Percentiles rank a stretch among this genome's conserved stretches.
Conservation (phyloP, 2,888 invertebrate genomes). For the Lycocerus yunnanus region DNA sequence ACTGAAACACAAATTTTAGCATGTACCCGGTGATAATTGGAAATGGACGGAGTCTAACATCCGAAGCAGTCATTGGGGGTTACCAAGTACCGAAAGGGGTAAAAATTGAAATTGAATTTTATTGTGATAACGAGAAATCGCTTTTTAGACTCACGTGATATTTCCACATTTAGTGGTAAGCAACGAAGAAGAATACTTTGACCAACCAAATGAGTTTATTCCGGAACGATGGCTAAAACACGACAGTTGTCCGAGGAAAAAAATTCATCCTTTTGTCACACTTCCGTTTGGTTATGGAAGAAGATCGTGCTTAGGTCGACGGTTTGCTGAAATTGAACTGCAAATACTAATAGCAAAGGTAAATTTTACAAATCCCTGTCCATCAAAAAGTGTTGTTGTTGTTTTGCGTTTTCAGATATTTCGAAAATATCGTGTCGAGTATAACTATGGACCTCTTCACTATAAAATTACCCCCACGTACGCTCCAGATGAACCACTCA, state of each 20-base stretch:
- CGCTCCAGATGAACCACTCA: conserved; percentile 71
- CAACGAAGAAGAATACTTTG: conserved; percentile 72
- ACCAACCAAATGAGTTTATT: conserved; percentile 69
- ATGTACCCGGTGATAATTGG: conserved; percentile 84
- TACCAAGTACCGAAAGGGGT: conserved; percentile 83
- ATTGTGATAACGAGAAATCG: not conserved
- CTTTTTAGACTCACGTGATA: conserved; percentile 73
- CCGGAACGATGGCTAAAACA: conserved; percentile 81
- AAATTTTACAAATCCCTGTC: conserved; percentile 21
- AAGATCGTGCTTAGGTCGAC: conserved; percentile 76
- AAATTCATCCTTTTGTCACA: conserved; percentile 75
- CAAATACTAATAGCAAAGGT: conserved; percentile 77
- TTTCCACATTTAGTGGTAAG: conserved; percentile 80
- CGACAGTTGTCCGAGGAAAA: conserved; percentile 51
- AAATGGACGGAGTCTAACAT: conserved; percentile 76
- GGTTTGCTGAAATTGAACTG: conserved; percentile 82
- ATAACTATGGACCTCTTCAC: conserved; percentile 68
- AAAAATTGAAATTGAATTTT: conserved; percentile 38
- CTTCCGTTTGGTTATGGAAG: conserved; percentile 79
- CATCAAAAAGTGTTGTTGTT: not conserved
- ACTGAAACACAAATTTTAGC: conserved; percentile 54
- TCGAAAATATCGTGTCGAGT: conserved; percentile 71
- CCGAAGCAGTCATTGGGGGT: conserved; percentile 75
- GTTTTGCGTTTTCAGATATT: conserved; percentile 66
- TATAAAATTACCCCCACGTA: conserved; percentile 77